Evolutionary conservation across 2,113 vertebrate genomes (phyloP), one percentile per base, ranked within the genome.

Genomic region (Crotalus tigris): DNA sequence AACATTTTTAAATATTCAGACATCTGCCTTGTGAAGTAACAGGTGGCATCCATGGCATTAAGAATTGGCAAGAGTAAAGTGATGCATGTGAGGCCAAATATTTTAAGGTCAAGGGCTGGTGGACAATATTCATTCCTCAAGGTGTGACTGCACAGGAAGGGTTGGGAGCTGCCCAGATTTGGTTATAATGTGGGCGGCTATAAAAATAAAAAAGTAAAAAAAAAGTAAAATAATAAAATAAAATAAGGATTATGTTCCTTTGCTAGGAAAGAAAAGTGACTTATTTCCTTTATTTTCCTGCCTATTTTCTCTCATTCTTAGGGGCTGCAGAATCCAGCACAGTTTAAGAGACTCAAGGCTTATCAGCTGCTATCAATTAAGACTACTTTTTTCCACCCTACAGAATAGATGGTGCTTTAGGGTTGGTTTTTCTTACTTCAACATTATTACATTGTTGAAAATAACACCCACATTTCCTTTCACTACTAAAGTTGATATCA

Each of bases 391-490:
- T 94, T 95, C 91, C 23, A 1, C 92, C 90, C 53, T 51, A 89
- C 54, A 90, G 59, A 39, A 11, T 55, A 51, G 24, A 24, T 3
- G n/a, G 13, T 91, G 85, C 94, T 95, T 91, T 94, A 39, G 87
- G 93, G 93, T 19, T 59, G 64, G 13, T 49, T 64, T 26, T 29
- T 90, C 7, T 3, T n/a, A 87, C 44, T 24, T 46, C 57, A 12
- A 61, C 54, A 33, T n/a, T 33, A 17, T 86, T 54, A 90, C 57
- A 53, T 19, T 13, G 15, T 57, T 88, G 91, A 94, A 96, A 96
- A 95, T 96, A 90, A 96, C 97, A 92, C 97, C 97, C 95, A 97
- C 96, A 94, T 97, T 96, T 96, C 96, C 96, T 95, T 96, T 92
- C 33, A 90, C 90, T 86, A 87, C 88, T 93, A 93, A 92, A 93